Percentiles rank a stretch among this genome's conserved stretches.
These are phyloP conservation scores for Sipha maydis DNA, from an alignment of 2,888 invertebrate genomes.

Conservation along the genomic window DNA sequence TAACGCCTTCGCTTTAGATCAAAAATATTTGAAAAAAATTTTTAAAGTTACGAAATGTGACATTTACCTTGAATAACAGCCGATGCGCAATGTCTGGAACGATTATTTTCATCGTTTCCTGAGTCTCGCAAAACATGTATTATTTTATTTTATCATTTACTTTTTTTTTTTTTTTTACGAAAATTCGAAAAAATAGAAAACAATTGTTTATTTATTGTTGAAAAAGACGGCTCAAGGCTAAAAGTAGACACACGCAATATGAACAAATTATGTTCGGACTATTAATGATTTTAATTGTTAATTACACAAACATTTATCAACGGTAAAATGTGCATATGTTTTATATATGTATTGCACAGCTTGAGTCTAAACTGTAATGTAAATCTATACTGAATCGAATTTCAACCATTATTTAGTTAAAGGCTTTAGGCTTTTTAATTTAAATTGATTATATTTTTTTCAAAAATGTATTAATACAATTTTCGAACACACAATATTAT, in stretches of 20 bases:
- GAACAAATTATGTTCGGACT: conserved; percentile 48
- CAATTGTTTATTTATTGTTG: conserved; percentile 50
- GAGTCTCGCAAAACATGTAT: conserved; percentile 39
- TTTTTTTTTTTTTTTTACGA: conserved; percentile 34
- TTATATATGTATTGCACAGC: not conserved
- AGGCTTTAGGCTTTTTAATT: not conserved
- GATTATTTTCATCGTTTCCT: conserved; percentile 55
- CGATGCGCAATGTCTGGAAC: conserved; percentile 56
- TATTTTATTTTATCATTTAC: conserved; percentile 38
- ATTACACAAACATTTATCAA: conserved; percentile 34
- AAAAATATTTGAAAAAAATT: not conserved
- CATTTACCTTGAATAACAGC: conserved; percentile 56
- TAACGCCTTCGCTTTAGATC: not conserved
- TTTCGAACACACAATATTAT: too few relatives aligned
- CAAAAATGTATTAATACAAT: too few relatives aligned
- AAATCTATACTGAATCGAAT: not conserved
- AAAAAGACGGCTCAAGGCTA: conserved; percentile 50
- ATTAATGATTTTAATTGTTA: conserved; percentile 59
- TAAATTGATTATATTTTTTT: too few relatives aligned
- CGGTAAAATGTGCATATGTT: not conserved
- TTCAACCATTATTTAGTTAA: not conserved
- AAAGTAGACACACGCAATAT: conserved; percentile 31
- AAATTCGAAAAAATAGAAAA: conserved; percentile 49
- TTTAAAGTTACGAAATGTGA: conserved; percentile 41
- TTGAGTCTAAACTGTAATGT: not conserved